Base-by-base conservation (phyloP, 2,888 invertebrate genomes). In the Rotaria socialis region DNA sequence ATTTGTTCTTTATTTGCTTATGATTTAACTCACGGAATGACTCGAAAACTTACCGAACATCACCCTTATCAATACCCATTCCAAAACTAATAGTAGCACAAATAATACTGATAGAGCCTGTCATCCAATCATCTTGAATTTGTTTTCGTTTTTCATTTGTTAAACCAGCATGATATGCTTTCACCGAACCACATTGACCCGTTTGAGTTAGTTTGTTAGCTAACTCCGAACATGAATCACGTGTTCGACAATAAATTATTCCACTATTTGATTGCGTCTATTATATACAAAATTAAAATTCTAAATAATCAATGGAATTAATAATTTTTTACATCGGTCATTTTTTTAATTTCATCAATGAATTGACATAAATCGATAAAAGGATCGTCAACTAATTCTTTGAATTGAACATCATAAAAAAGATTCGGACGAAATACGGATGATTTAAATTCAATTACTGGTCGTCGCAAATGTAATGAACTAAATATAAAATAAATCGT, bases 21-120 rank as follows among this genome's bases (percentile, higher is more conserved):
- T 35, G 35, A 35, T 35, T 35, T 35, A 35, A 35, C 35, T 35
- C 35, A 35, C 35, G 35, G 35, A 2, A 35, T 35, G 35, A 35
- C 35, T 35, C 35, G 35, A 35, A 35, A 35, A 35, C 47, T 50
- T 88, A 94, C 94, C 95, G 93, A 24, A 99, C 99, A 86, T 95
- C 94, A 5, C 95, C 94, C 91, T 99, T 99, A 91, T 99, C 98
- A 5, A 99, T 96, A 84, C 99, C 99, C 99, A 99, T 99, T 67
- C 99, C 99, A 92, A 99, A 99, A 89, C 97, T 97, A 87, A 98
- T 94, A 0, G 99, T 99, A 8, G 99, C 98, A 88, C 95, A 95
- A 88, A 99, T 97, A 52, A 97, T 95, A 4, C 95, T 94, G 89
- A 94, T 94, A 88, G 94, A 94, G 0, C 97, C 97, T 58, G 93